These are phyloP conservation scores for Acanthaster planci DNA, from an alignment of 35 echinoderm and acorn worm genomes.

Conservation along the genomic window DNA sequence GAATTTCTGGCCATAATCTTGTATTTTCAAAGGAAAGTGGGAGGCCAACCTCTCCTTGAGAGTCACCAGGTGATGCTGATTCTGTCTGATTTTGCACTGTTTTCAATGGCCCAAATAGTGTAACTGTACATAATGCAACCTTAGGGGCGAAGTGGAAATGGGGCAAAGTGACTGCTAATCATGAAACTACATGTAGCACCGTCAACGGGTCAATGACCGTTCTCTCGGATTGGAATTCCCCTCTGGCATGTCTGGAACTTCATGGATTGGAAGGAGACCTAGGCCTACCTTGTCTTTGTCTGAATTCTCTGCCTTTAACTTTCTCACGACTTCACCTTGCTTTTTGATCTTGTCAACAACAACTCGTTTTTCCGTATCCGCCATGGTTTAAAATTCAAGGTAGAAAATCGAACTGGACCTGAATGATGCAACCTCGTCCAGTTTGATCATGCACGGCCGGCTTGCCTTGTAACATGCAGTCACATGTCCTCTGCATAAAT, in stretches of 20 bases:
- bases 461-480: background rate
- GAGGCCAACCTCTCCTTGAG: too few species aligned
- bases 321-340: conserved; percentile 81
- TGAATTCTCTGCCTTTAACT: conserved; percentile 74
- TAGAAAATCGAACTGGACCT: background rate
- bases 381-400: conserved; percentile 37
- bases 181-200: background rate
- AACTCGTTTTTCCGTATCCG: conserved; percentile 44
- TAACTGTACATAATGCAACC: background rate
- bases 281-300: conserved; percentile 66
- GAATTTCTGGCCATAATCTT: too few species aligned
- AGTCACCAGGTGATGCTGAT: too few species aligned
- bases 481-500: background rate
- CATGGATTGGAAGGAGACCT: background rate
- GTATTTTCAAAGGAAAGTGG: too few species aligned
- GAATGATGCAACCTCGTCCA: background rate
- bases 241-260: background rate
- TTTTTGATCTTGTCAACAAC: conserved; percentile 73
- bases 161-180: background rate
- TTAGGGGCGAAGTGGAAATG: too few species aligned
- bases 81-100: too few species aligned
- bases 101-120: background rate
- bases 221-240: background rate
- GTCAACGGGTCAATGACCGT: background rate
- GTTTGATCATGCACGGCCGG: background rate